phyloP scores from a whole-genome alignment of 2,888 invertebrate genomes.

The Galerucella nymphaeae region DNA sequence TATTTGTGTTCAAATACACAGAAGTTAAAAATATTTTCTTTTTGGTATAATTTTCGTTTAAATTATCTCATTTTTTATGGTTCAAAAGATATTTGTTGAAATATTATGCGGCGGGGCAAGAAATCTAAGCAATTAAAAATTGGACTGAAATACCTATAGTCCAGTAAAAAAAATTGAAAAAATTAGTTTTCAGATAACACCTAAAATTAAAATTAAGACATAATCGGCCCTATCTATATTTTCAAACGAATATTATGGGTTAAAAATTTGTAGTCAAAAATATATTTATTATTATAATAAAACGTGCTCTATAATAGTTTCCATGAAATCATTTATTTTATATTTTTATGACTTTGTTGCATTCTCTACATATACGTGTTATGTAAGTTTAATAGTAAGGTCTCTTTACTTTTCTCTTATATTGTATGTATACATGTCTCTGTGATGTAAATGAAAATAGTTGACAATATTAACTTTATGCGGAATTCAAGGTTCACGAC shows the following conservation, averaged over 20 bases:
- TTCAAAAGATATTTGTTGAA: not conserved
- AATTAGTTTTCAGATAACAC: not conserved
- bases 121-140: not conserved
- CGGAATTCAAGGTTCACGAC: conserved; percentile 47
- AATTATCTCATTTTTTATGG: not conserved
- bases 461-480: conserved; percentile 56
- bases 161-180: not conserved
- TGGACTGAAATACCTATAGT: not conserved
- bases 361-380: conserved; percentile 3
- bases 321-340: not conserved
- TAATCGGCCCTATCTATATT: conserved; percentile 3
- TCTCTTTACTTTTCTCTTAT: conserved; percentile 27
- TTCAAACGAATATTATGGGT: not conserved
- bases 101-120: not conserved
- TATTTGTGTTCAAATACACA: not conserved
- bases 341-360: conserved; percentile 16
- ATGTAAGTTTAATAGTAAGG: conserved; percentile 9
- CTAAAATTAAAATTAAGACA: not conserved
- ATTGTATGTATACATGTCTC: conserved; percentile 46
- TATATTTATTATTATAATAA: not conserved
- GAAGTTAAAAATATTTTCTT: not conserved
- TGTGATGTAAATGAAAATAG: conserved; percentile 58
- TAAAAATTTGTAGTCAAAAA: not conserved
- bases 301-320: not conserved
- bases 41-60: not conserved